These are phyloP conservation scores for Anniella stebbinsi DNA, from an alignment of 2,797 vertebrate species.

Conservation along the genomic window DNA sequence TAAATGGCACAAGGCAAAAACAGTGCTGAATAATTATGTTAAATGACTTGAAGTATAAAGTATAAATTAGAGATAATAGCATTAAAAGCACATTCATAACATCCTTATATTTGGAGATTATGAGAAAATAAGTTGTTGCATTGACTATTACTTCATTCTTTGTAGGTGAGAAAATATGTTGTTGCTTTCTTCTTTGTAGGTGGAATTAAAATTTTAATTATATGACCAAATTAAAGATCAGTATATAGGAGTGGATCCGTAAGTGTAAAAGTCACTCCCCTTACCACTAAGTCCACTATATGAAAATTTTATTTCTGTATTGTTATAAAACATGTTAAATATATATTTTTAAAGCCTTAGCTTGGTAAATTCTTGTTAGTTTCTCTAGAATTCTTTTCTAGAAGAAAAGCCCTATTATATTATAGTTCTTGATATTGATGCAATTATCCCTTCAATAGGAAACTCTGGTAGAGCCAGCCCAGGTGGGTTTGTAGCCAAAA, in stretches of 20 bases:
- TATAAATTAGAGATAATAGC: not conserved
- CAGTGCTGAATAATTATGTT: not conserved
- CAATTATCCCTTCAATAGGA: not conserved
- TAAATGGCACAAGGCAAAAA: constrained; percentile 31
- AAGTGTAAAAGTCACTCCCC: not conserved
- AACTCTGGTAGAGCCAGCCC: not conserved
- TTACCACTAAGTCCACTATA: not conserved
- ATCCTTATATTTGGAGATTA: constrained; percentile 30
- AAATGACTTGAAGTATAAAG: not conserved
- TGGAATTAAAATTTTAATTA: constrained; percentile 37
- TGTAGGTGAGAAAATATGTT: constrained; percentile 37
- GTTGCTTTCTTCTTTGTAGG: constrained; percentile 31
- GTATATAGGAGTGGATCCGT: not conserved
- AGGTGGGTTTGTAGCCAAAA: too few species aligned
- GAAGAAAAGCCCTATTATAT: not conserved
- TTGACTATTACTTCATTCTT: constrained; percentile 47
- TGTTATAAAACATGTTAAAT: not conserved
- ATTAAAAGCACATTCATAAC: constrained; percentile 21
- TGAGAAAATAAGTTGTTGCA: constrained; percentile 39
- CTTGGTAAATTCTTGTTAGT: not conserved
- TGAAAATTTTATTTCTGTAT: not conserved
- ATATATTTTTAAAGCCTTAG: not conserved
- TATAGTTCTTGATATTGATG: not conserved
- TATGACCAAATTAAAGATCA: not conserved
- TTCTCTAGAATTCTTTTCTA: not conserved